These are phyloP conservation scores for Watersipora subatra DNA, from an alignment of 1,140 invertebrate species.

Conservation along the genomic window DNA sequence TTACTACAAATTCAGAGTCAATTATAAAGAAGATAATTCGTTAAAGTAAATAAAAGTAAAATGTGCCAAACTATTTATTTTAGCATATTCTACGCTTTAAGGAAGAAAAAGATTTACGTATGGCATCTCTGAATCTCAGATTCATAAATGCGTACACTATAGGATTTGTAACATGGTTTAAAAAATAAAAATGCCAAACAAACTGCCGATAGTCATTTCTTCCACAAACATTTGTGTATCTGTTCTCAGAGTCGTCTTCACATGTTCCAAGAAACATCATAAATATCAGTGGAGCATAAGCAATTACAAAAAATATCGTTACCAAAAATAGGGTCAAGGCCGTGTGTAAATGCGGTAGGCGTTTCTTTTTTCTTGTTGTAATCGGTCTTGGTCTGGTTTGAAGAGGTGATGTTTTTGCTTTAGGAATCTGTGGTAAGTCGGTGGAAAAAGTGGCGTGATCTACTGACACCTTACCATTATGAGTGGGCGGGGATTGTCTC, in stretches of 20 bases:
- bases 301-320: neutral
- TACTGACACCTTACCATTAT: neutral
- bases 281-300: neutral
- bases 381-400: neutral
- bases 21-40: too few species aligned
- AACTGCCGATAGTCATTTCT: neutral
- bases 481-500: neutral
- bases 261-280: neutral
- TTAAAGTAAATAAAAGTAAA: too few species aligned
- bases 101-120: too few species aligned
- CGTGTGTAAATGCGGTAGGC: neutral
- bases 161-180: slow-evolving; percentile 1
- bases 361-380: neutral
- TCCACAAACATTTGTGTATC: neutral
- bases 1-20: too few species aligned
- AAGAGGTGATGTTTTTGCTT: neutral
- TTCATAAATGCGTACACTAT: slow-evolving; percentile 7
- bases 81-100: too few species aligned
- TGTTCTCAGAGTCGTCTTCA: neutral
- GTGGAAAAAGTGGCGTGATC: neutral
- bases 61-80: too few species aligned
- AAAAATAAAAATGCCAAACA: slow-evolving; percentile 3
- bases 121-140: slow-evolving; percentile 2
- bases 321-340: neutral
- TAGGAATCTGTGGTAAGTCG: neutral